Evolutionary conservation across 2,797 vertebrate species (phyloP).

Genomic region (Crax fasciolata): DNA sequence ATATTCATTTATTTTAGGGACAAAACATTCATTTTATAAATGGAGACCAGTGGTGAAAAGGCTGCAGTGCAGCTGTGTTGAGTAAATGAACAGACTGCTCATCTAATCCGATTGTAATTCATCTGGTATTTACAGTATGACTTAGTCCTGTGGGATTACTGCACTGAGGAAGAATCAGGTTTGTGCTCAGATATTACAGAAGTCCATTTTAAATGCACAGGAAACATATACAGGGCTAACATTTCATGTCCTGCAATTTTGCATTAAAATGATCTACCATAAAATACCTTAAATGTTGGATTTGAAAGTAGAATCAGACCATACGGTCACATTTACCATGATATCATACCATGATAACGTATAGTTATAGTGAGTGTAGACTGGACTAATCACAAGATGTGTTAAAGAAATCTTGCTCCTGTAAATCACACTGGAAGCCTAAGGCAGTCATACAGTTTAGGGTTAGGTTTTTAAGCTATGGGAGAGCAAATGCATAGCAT

Average conservation of each 20-base stretch:
- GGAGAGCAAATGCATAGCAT: neutral
- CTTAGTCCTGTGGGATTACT: conserved; percentile 86
- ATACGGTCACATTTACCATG: neutral
- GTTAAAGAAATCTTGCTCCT: neutral
- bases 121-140: conserved; percentile 79
- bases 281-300: neutral
- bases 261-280: neutral
- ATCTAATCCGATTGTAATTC: conserved; percentile 65
- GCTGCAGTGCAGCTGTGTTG: conserved; percentile 40
- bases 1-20: neutral
- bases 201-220: neutral
- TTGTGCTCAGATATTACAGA: conserved; percentile 2
- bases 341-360: neutral
- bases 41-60: conserved; percentile 3
- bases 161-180: conserved; percentile 46
- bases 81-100: conserved; percentile 61
- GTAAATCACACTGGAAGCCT: neutral
- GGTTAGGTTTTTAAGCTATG: neutral
- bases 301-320: neutral
- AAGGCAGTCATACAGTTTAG: neutral
- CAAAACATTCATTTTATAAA: neutral
- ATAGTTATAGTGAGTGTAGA: neutral
- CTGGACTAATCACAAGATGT: neutral
- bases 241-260: neutral
- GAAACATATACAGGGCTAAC: neutral